Evolutionary conservation across 2,113 vertebrate species (phyloP).

Genomic region (Ginglymostoma cirratum): DNA sequence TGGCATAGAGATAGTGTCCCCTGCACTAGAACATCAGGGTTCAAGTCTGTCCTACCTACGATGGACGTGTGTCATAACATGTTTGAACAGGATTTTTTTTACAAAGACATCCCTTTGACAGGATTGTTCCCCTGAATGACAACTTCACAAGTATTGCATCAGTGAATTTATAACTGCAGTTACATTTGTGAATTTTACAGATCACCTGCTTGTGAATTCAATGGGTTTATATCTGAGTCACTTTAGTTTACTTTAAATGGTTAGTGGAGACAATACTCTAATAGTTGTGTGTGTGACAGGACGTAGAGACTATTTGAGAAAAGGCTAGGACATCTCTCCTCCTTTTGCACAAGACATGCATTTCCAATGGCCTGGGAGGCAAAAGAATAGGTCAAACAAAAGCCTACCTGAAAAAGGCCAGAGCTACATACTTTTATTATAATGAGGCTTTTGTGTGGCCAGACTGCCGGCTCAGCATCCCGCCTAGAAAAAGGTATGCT

Average conservation of each 20-base stretch:
- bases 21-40: too few relatives aligned
- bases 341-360: neutral
- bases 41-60: too few relatives aligned
- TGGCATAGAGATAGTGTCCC: too few relatives aligned
- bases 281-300: neutral
- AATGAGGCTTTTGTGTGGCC: neutral
- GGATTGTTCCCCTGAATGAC: neutral
- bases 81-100: neutral
- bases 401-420: neutral
- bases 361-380: neutral
- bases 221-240: neutral
- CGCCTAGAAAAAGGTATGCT: neutral
- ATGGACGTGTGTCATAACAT: too few relatives aligned
- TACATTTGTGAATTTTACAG: neutral
- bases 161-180: neutral
- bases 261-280: too few relatives aligned
- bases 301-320: neutral
- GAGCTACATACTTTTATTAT: neutral
- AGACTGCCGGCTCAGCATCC: neutral
- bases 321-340: neutral
- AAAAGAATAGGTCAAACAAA: neutral
- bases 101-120: neutral
- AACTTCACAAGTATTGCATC: neutral
- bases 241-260: too few relatives aligned
- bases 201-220: neutral